These are phyloP conservation scores for Oikopleura albicans DNA, from an alignment of 23 tunicate genomes.

Conservation along the genomic window DNA sequence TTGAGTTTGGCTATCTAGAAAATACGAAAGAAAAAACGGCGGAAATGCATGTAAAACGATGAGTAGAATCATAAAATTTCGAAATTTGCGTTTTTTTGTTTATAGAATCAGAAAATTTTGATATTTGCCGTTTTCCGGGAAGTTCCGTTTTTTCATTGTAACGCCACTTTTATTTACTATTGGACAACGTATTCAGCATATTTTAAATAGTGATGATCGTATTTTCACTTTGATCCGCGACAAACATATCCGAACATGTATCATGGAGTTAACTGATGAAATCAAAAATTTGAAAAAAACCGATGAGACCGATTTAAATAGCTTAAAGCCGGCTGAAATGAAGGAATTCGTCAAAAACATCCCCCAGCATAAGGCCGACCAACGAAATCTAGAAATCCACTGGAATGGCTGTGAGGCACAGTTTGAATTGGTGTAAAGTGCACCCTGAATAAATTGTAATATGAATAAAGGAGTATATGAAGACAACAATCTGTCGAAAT, in stretches of 20 bases:
- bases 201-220: neutral
- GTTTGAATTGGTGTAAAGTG: neutral
- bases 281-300: neutral
- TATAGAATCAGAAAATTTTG: too few species aligned
- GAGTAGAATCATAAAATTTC: too few species aligned
- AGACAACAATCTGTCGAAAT: too few species aligned
- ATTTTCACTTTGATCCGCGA: conserved; percentile 1
- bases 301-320: neutral
- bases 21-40: too few species aligned
- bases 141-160: too few species aligned
- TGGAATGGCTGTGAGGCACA: neutral
- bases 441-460: too few species aligned
- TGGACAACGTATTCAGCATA: neutral
- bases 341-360: neutral
- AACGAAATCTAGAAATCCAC: neutral
- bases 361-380: conserved; percentile 5
- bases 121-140: too few species aligned
- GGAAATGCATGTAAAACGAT: too few species aligned
- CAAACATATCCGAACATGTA: neutral
- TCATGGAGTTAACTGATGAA: neutral
- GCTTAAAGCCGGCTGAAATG: neutral
- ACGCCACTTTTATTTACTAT: too few species aligned
- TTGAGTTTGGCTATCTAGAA: too few species aligned
- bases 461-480: too few species aligned
- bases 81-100: too few species aligned